A percentile compares a stretch with the other conserved stretches of the same genome.
Conservation (phyloP, 2,888 invertebrate species). For the Hedychridium roseum region DNA sequence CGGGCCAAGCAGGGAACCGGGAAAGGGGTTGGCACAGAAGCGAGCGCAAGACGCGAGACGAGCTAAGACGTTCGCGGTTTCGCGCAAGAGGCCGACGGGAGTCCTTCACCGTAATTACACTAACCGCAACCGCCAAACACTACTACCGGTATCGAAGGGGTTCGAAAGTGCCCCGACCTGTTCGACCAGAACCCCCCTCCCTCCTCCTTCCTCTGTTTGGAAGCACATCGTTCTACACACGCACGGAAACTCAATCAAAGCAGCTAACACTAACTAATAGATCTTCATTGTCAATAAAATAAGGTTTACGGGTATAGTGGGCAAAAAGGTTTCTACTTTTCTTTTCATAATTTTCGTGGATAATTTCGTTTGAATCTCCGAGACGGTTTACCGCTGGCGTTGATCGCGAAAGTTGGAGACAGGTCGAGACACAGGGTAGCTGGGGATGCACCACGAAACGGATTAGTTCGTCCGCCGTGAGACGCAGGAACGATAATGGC, state of each 20-base stretch:
- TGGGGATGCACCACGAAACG: no score
- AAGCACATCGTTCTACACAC: no score
- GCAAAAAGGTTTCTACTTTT: no score
- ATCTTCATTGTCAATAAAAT: no score
- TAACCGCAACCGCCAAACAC: slow-evolving; percentile 59
- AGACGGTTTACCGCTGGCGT: no score
- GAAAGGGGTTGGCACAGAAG: slow-evolving; percentile 21
- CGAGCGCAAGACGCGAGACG: slow-evolving; percentile 27
- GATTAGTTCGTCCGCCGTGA: slow-evolving; percentile 29
- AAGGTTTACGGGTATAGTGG: no score
- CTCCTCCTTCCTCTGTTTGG: slow-evolving; percentile 20
- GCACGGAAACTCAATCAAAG: no score
- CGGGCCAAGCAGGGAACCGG: slow-evolving; percentile 26
- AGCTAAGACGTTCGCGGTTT: slow-evolving; percentile 62
- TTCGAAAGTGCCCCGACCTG: slow-evolving; percentile 44
- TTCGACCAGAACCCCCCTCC: slow-evolving; percentile 24
- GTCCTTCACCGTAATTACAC: slow-evolving; percentile 61
- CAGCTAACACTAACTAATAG: no score
- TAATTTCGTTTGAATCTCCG: no score
- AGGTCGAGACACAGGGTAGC: no score
- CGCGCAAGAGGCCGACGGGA: slow-evolving; percentile 49
- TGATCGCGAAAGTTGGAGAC: no score
- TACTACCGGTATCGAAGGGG: slow-evolving; percentile 42
- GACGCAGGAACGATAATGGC: slow-evolving; percentile 55
- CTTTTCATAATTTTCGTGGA: no score